Conservation (phyloP, 2,113 vertebrate species). For the Himantopus leucocephalus region DNA sequence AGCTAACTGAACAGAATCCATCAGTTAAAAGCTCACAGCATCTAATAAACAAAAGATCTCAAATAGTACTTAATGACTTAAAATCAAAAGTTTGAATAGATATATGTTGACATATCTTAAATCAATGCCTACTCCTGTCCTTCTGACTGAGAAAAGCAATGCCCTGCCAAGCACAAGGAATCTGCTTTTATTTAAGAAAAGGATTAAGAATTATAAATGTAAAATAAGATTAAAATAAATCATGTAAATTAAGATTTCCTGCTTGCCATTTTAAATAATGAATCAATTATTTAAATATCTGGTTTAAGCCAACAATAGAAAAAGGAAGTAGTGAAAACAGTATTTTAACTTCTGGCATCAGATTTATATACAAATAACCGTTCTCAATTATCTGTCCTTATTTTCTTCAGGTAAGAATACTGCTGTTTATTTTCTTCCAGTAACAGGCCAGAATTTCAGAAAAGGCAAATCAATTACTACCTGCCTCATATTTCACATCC, state of each 20-base stretch:
- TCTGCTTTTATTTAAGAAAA: neutral
- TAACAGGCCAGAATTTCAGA: neutral
- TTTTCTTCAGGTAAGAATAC: neutral
- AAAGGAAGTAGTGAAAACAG: neutral
- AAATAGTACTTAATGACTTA: neutral
- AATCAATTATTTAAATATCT: neutral
- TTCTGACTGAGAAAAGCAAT: neutral
- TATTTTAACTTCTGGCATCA: neutral
- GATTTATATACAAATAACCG: neutral
- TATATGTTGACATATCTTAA: neutral
- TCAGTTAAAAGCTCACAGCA: neutral
- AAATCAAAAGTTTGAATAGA: neutral
- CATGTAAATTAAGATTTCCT: neutral
- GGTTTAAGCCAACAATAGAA: neutral
- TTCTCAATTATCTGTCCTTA: neutral
- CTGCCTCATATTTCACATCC: slow-evolving; percentile 12
- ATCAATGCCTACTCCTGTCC: neutral
- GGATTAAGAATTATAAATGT: neutral
- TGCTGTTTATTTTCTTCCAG: neutral
- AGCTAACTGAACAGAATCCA: neutral
- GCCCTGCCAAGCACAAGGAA: neutral
- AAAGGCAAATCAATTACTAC: slow-evolving; percentile 18
- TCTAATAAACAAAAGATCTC: neutral
- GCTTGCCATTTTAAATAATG: neutral
- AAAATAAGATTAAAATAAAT: neutral